Base-by-base conservation (phyloP, 2,113 vertebrate species). In the Ceratotherium simum region DNA sequence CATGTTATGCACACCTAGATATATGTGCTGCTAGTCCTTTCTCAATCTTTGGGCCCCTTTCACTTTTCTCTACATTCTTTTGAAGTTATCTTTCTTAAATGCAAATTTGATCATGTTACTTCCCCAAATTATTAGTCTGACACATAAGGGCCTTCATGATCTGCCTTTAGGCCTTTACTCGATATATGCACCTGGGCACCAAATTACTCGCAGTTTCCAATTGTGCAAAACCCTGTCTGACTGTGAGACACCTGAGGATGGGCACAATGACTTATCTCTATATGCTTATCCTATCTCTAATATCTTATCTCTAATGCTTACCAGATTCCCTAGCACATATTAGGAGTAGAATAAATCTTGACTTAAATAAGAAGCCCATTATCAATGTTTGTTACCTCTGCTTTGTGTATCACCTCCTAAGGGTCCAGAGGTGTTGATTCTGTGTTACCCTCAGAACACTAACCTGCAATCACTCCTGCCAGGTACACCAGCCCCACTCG, bases 401-500 rank as follows among this genome's bases (percentile, higher is more conserved):
- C 31, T 93, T 93, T 69, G 65, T 72, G 62, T 73, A 90, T 75
- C 51, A 25, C 36, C 46, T 85, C 88, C 81, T 67, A 11, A 84
- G 58, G 62, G n/a, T 46, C 58, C 88, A 81, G 18, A 97, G 39
- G 12, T n/a, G 16, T 31, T 2, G 65, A 65, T n/a, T 78, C 20
- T 13, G 18, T 65, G 25, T 67, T 31, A 25, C 69, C 33, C 56
- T 78, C 9, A 12, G 56, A 72, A 39, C 56, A 97, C 98, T 98
- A 29, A 99, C 99, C 99, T 99, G 99, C 99, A 60, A 99, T 97
- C 91, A 99, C 99, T 6, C 99, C 99, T 3, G 99, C 97, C 36
- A 99, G 64, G 96, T 99, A 99, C 48, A 99, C 99, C 98, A 99
- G 98, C 33, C 99, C 99, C 96, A 99, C 99, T 83, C 99, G 99